phyloP scores from a whole-genome alignment of 2,888 invertebrate species.

The Lottia gigantea region DNA sequence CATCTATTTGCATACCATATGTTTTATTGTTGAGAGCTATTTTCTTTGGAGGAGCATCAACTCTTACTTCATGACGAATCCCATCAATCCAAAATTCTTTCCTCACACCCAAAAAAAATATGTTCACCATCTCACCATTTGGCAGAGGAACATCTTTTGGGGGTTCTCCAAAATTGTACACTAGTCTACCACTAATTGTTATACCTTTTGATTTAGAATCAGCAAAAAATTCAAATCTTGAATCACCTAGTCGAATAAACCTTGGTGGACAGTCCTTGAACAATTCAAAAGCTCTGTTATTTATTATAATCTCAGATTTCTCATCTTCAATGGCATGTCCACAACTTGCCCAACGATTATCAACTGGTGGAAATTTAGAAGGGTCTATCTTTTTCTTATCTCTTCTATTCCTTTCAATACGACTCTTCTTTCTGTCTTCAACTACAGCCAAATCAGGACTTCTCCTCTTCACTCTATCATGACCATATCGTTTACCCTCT shows the following conservation, averaged over 20 bases:
- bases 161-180: conserved; percentile 60
- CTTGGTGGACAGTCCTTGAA: conserved; percentile 28
- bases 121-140: conserved; percentile 37
- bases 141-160: conserved; percentile 49
- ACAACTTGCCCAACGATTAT: background rate
- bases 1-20: conserved; percentile 87
- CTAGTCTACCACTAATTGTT: conserved; percentile 49
- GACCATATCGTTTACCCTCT: conserved; percentile 18
- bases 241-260: conserved; percentile 33
- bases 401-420: conserved; percentile 54
- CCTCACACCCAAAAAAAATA: conserved; percentile 60
- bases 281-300: conserved; percentile 2
- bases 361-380: conserved; percentile 15
- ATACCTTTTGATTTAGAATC: conserved; percentile 54
- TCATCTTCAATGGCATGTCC: background rate
- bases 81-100: conserved; percentile 63
- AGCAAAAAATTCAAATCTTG: conserved; percentile 41
- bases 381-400: conserved; percentile 31
- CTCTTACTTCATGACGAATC: conserved; percentile 56
- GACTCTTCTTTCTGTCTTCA: conserved; percentile 55
- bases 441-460: conserved; percentile 43
- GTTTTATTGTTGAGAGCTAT: conserved; percentile 85
- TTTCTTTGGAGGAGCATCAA: conserved; percentile 63
- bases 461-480: conserved; percentile 49
- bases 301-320: background rate